phyloP scores from a whole-genome alignment of 2,113 vertebrate genomes.

The Solenodon paradoxus region DNA sequence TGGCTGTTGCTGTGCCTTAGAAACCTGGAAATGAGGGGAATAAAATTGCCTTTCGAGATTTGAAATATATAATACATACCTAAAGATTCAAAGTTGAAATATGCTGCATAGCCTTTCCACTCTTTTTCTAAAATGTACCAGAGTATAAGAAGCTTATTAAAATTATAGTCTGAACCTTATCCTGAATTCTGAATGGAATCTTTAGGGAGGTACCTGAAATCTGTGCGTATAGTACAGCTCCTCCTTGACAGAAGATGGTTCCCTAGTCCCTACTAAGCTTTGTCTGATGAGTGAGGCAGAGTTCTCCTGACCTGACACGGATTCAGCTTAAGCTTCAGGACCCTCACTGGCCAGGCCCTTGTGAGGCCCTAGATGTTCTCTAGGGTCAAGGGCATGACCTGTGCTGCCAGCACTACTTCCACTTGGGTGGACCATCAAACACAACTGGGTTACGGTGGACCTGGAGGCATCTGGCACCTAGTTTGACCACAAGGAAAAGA shows the following conservation, averaged over 20 bases:
- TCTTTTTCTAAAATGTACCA: neutral
- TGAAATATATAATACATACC: neutral
- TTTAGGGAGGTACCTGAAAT: neutral
- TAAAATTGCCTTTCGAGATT: neutral
- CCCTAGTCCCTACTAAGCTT: neutral
- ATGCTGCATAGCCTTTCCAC: neutral
- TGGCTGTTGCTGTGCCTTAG: neutral
- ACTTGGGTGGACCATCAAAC: rapidly evolving
- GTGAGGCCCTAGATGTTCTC: too few relatives aligned
- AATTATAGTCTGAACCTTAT: neutral
- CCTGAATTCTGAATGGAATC: neutral
- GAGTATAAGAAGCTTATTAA: neutral
- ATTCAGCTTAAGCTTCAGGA: neutral
- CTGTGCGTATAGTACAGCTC: neutral
- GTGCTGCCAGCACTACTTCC: neutral
- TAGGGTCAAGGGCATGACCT: neutral
- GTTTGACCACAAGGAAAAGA: neutral
- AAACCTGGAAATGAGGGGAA: neutral
- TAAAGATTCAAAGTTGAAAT: neutral
- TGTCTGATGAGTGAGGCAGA: neutral
- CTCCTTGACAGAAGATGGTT: neutral
- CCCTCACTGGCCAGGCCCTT: too few relatives aligned
- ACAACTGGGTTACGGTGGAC: neutral
- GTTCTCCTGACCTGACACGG: neutral
- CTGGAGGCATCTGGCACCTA: neutral